Evolutionary conservation across 2,797 vertebrate genomes (phyloP), one percentile per base, ranked within the genome.

Genomic region (Ctenochaetus hawaiiensis): DNA sequence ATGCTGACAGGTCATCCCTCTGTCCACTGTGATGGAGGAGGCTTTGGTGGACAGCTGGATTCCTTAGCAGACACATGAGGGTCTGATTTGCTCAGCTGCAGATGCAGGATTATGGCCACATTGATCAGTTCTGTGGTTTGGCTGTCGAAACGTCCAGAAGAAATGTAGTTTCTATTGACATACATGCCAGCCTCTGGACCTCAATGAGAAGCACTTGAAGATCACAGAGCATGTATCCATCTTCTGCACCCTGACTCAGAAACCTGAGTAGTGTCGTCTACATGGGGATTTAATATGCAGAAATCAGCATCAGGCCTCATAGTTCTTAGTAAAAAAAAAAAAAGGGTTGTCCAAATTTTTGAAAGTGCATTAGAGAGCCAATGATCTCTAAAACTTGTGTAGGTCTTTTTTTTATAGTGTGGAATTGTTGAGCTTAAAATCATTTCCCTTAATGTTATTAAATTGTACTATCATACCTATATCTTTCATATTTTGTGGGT

Each of bases 1-100:
- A 34, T 44, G 45, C 83, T 91, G 90, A 91, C 92, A 88, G 86
- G 67, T 83, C 82, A 77, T 80, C 78, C 72, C 34, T 78, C 81
- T 53, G 30, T 86, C 45, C 5, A n/a, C 67, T 58, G 72, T 91
- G 89, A 92, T 91, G 75, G 86, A 93, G 66, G 67, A 88, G 49
- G 51, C 43, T 83, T 75, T 83, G 52, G 74, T 78, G 54, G 77
- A 85, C 73, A 78, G 64, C 63, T 57, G 76, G 71, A 84, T 82
- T 54, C 56, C 74, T 70, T 72, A 84, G 80, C 80, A 84, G 75
- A 87, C 73, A 72, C 65, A 85, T 22, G 64, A 72, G 56, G 63
- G 74, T 82, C 51, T 73, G 78, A 85, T 90, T 75, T 78, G 77
- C 48, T 72, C 75, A 71, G 54, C 59, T 71, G 54, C 43, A 72